Conservation (phyloP, 2,888 invertebrate genomes). For the Strigamia maritima region DNA sequence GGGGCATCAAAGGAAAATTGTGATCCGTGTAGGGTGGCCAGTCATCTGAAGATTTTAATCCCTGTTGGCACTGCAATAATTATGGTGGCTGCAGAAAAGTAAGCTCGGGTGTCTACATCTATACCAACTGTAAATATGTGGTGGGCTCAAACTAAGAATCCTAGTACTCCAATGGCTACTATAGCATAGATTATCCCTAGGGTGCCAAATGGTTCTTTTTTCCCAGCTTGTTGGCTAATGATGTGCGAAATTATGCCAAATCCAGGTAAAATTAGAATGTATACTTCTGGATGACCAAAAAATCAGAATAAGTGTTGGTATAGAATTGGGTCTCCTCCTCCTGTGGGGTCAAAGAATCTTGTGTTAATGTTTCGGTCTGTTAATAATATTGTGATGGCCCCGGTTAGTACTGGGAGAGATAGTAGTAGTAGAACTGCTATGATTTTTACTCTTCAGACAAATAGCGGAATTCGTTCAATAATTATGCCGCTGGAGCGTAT, state of each 20-base stretch:
- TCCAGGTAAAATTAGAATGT: slow-evolving; percentile 78
- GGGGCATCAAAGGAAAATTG: slow-evolving; percentile 54
- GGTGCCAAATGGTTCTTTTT: slow-evolving; percentile 69
- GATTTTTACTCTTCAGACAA: slow-evolving; percentile 69
- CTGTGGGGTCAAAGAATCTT: slow-evolving; percentile 74
- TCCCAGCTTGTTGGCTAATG: slow-evolving; percentile 69
- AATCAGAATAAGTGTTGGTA: slow-evolving; percentile 84
- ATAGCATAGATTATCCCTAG: slow-evolving; percentile 81
- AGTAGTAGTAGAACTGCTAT: slow-evolving; percentile 65
- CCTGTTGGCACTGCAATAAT: slow-evolving; percentile 83
- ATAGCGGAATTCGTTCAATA: slow-evolving; percentile 67
- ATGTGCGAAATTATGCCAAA: slow-evolving; percentile 79
- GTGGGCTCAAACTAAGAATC: slow-evolving; percentile 80
- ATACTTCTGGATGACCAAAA: slow-evolving; percentile 83
- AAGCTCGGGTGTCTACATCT: slow-evolving; percentile 78
- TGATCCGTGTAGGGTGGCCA: slow-evolving; percentile 66
- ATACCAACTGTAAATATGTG: slow-evolving; percentile 82
- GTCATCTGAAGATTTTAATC: slow-evolving; percentile 77
- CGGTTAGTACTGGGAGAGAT: slow-evolving; percentile 72
- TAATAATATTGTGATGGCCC: slow-evolving; percentile 74
- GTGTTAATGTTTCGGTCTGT: slow-evolving; percentile 78
- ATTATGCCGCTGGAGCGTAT: background rate
- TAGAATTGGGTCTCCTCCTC: slow-evolving; percentile 75
- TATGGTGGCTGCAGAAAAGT: slow-evolving; percentile 79
- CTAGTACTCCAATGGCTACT: slow-evolving; percentile 73